Evolutionary conservation across 2,888 invertebrate species (phyloP).

Genomic region (Eucriotettix oculatus): DNA sequence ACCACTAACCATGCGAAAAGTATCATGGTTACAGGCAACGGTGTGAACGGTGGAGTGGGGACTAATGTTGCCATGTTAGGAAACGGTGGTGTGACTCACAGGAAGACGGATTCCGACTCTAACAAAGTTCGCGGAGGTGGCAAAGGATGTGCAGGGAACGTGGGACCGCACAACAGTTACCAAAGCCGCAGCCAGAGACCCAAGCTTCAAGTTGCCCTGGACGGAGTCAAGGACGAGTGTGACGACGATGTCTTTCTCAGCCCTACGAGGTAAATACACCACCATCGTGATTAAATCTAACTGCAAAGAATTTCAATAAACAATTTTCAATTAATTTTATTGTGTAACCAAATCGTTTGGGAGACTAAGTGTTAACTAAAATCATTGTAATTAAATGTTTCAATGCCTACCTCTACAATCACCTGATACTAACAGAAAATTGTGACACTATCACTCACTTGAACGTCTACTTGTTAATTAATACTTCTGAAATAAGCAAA

Average conservation of each 20-base stretch:
- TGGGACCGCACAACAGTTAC: constrained; percentile 19
- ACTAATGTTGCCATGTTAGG: background rate
- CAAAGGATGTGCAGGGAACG: constrained; percentile 20
- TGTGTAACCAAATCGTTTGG: too few species aligned
- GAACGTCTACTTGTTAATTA: too few species aligned
- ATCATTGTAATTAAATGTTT: too few species aligned
- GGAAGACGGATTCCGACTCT: constrained; percentile 14
- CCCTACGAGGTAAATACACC: constrained; percentile 31
- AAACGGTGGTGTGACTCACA: constrained; percentile 2
- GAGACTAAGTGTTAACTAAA: too few species aligned
- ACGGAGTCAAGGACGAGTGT: constrained; percentile 41
- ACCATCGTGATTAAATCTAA: background rate
- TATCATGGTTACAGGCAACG: constrained; percentile 2
- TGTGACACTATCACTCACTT: too few species aligned
- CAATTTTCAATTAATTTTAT: too few species aligned
- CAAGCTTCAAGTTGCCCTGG: constrained; percentile 20
- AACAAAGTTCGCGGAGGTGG: constrained; percentile 22
- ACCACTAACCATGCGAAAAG: constrained; percentile 23
- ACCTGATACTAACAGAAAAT: too few species aligned
- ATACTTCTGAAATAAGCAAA: too few species aligned
- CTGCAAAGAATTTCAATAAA: too few species aligned
- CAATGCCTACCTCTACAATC: too few species aligned
- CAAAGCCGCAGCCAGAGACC: constrained; percentile 21
- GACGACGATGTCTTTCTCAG: constrained; percentile 62
- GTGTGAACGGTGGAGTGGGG: background rate